A percentile compares a stretch with the other conserved stretches of the same genome.
Conservation (phyloP, 2,113 vertebrate species). For the Dipodomys ordii region DNA sequence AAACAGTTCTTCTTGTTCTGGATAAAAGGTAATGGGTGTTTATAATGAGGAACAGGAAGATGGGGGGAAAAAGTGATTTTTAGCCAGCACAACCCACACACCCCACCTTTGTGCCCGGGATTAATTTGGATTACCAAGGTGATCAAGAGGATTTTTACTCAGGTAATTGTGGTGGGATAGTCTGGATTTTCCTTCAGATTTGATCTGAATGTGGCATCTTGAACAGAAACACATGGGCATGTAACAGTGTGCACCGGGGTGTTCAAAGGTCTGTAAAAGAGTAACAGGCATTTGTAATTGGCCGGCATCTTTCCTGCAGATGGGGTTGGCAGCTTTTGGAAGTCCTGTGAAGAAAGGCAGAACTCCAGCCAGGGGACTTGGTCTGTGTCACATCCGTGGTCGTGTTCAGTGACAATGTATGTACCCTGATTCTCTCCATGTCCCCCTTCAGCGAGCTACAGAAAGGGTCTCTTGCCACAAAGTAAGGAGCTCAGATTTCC, state of each 20-base stretch:
- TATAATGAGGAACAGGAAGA: neutral
- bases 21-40: neutral
- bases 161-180: conserved; percentile 30
- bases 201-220: conserved; percentile 38
- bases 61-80: neutral
- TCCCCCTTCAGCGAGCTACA: too few relatives aligned
- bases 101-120: neutral
- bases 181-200: conserved; percentile 44
- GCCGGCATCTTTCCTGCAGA: conserved; percentile 65
- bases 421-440: accelerated
- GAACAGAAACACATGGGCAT: conserved; percentile 61
- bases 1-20: accelerated
- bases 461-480: accelerated
- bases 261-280: conserved; percentile 36
- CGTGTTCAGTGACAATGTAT: accelerated
- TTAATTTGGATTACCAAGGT: neutral
- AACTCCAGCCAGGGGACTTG: accelerated
- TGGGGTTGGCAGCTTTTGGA: neutral
- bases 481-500: neutral
- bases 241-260: neutral
- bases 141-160: neutral
- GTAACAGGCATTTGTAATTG: conserved; percentile 54
- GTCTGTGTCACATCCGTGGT: accelerated
- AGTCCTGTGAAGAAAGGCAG: neutral
- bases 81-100: neutral